These are phyloP conservation scores for Apogon hyalosoma DNA, from an alignment of 2,797 vertebrate species.

Conservation along the genomic window DNA sequence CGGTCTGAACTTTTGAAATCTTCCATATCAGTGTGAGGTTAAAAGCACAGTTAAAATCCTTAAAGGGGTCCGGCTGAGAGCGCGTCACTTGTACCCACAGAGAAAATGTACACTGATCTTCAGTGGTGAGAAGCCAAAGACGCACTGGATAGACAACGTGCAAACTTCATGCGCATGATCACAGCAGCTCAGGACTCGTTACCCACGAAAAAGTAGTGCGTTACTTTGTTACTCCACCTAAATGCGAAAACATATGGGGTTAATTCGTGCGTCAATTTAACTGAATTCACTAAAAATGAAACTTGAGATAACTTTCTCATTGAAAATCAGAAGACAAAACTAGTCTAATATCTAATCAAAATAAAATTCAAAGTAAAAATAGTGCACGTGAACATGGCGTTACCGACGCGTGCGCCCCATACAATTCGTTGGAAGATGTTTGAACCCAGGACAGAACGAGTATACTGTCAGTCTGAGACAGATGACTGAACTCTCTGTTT, in stretches of 20 bases:
- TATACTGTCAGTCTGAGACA: constrained; percentile 74
- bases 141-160: constrained; percentile 41
- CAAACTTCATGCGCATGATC: constrained; percentile 68
- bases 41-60: constrained; percentile 7
- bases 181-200: constrained; percentile 18
- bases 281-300: background rate
- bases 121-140: constrained; percentile 50
- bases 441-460: constrained; percentile 10
- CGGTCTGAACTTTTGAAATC: constrained; percentile 67
- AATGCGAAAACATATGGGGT: background rate
- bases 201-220: constrained; percentile 7
- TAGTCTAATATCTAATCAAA: background rate
- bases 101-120: constrained; percentile 40
- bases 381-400: background rate
- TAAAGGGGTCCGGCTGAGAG: constrained; percentile 15
- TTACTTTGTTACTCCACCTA: constrained; percentile 4
- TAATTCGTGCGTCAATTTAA: background rate
- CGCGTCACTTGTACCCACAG: constrained; percentile 27
- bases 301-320: background rate
- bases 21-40: constrained; percentile 62
- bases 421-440: background rate
- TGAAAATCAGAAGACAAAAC: background rate
- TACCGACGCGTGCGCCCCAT: background rate
- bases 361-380: background rate
- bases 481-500: constrained; percentile 77